Conservation (phyloP, 2,797 vertebrate genomes). For the Phoebastria nigripes region DNA sequence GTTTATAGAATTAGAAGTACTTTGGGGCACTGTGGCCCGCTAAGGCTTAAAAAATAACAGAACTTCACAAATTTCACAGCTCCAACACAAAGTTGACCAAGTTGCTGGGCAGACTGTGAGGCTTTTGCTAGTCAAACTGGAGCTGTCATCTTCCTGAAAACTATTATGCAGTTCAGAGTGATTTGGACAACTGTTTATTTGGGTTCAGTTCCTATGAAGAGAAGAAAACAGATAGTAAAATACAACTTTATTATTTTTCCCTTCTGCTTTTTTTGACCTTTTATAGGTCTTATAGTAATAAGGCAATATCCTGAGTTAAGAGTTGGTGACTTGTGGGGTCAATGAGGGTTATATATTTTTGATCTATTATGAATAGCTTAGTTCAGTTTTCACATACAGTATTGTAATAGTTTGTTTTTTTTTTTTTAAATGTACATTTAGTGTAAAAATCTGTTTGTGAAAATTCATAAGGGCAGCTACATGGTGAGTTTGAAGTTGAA, state of each 20-base stretch:
- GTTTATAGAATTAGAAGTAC: neutral
- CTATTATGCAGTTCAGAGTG: neutral
- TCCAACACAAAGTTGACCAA: neutral
- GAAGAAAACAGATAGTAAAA: neutral
- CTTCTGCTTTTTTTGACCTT: neutral
- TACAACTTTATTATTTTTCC: neutral
- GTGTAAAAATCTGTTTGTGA: neutral
- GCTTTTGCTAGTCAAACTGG: slow-evolving; percentile 19
- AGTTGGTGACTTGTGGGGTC: neutral
- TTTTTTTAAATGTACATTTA: neutral
- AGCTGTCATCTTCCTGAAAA: slow-evolving; percentile 39
- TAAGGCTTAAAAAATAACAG: slow-evolving; percentile 2
- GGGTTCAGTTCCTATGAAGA: neutral
- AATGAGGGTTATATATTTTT: neutral
- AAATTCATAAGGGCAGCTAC: neutral
- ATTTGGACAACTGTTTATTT: slow-evolving; percentile 39
- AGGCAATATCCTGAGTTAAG: neutral
- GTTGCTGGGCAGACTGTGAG: slow-evolving; percentile 30
- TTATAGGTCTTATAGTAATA: neutral
- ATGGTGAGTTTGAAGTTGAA: neutral
- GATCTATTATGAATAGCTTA: neutral
- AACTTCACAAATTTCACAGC: slow-evolving; percentile 29
- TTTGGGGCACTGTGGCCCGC: neutral
- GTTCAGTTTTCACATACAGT: neutral
- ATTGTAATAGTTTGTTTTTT: neutral